Base-by-base conservation (phyloP, 2,888 invertebrate species). In the Drosophila imparisetae region DNA sequence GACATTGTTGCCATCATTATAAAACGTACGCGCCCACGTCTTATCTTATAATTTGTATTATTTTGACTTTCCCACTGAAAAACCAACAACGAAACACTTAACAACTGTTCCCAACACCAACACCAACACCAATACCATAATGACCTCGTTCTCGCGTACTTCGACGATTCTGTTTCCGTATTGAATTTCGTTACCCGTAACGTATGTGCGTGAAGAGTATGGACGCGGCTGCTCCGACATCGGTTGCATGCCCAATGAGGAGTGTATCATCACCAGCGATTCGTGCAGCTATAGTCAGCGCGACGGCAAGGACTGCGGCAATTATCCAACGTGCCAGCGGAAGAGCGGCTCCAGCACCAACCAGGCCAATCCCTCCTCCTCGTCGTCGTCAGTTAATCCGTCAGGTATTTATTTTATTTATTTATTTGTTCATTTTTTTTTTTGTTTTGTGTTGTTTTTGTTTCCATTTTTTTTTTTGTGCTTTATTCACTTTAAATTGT, bases 221-320 rank as follows among this genome's bases (percentile, higher is more conserved):
- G 96, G 96, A 71, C 94, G 96, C 80, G 94, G 95, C 29, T 97
- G 97, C 92, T 94, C 94, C 88, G 97, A 97, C 90, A 97, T 97
- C 85, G 96, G 96, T 58, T 97, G 97, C 89, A 93, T 95, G 63
- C 95, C 94, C 90, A 95, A 94, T 87, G 95, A 97, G 93, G 94
- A 95, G 69, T 97, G 97, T 92, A 94, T 96, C 66, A 91, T 93
- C 81, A 90, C 82, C 74, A 95, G 95, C 86, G 96, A 96, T 83
- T 95, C 96, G 1, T 97, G 97, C 91, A 93, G 94, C 18, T 94
- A 94, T 81, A 95, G 95, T 21, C 94, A 94, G 78, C 93, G 94
- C 75, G 93, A 94, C 49, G 91, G 93, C 61, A 92, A 93, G 65
- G 94, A 95, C 71, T 96, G 96, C 77, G 96, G 96, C 65, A 94